These are phyloP conservation scores for Drosophila pseudotalamancana DNA, from an alignment of 2,888 invertebrate genomes.

Conservation along the genomic window DNA sequence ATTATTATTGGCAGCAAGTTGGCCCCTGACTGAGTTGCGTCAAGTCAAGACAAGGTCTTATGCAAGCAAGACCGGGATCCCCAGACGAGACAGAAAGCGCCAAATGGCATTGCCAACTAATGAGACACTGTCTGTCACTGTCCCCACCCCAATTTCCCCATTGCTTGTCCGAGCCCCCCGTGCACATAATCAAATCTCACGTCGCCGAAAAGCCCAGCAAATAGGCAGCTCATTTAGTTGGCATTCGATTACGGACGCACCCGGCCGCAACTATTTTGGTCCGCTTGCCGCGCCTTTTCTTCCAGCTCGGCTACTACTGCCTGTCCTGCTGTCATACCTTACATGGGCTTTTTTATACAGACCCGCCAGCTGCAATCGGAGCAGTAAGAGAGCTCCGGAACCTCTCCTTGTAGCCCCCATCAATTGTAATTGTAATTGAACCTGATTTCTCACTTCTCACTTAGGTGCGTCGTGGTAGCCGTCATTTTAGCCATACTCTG, in stretches of 20 bases:
- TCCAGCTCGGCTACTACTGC: neutral
- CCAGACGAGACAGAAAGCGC: conserved; percentile 29
- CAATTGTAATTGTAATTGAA: neutral
- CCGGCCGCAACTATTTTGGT: conserved; percentile 24
- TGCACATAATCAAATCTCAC: conserved; percentile 68
- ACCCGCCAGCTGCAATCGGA: conserved; percentile 71
- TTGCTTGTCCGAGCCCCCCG: neutral
- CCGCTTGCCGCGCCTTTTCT: neutral
- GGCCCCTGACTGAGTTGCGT: conserved; percentile 64
- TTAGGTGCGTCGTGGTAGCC: conserved; percentile 88
- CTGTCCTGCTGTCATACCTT: neutral
- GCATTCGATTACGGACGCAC: conserved; percentile 65
- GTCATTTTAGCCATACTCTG: conserved; percentile 89
- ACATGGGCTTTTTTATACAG: conserved; percentile 74
- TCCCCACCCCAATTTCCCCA: neutral
- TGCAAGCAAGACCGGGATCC: conserved; percentile 54
- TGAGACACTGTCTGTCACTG: conserved; percentile 48
- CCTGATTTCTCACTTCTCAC: neutral
- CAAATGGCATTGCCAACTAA: conserved; percentile 75
- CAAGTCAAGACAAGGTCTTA: conserved; percentile 69
- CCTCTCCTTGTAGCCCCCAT: neutral
- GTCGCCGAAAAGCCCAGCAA: conserved; percentile 62
- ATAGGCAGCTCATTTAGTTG: conserved; percentile 52
- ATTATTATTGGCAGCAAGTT: conserved; percentile 76
- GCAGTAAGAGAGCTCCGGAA: conserved; percentile 51